A percentile compares a stretch with the other conserved stretches of the same genome.
phyloP scores from a whole-genome alignment of 2,113 vertebrate species.

The Arizona elegans region DNA sequence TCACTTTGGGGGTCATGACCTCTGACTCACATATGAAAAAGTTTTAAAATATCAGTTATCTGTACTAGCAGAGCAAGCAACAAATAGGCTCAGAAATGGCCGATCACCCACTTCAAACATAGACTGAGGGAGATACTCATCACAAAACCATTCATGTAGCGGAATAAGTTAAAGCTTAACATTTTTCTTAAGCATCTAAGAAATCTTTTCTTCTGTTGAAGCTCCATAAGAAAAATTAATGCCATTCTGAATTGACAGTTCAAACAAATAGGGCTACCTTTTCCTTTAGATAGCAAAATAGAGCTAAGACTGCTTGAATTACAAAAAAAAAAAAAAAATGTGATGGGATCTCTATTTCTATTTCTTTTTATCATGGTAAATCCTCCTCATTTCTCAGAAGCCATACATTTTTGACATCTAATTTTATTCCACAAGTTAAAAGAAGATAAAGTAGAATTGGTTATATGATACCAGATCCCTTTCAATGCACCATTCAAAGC shows the following conservation, averaged over 20 bases:
- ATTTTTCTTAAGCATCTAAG: slow-evolving; percentile 45
- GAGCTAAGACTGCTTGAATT: slow-evolving; percentile 10
- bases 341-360: slow-evolving; percentile 19
- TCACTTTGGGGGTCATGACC: not conserved
- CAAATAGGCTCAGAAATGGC: slow-evolving; percentile 37
- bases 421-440: slow-evolving; percentile 55
- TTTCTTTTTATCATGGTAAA: slow-evolving; percentile 11
- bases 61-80: not conserved
- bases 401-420: slow-evolving; percentile 47
- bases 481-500: slow-evolving; percentile 62
- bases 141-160: slow-evolving; percentile 46
- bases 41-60: not conserved
- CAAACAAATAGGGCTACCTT: slow-evolving; percentile 9
- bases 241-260: slow-evolving; percentile 32
- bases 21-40: not conserved
- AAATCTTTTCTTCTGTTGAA: slow-evolving; percentile 43
- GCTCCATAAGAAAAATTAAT: slow-evolving; percentile 30
- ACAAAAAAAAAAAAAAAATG: slow-evolving; percentile 25
- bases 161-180: slow-evolving; percentile 45
- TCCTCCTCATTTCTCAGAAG: slow-evolving; percentile 12
- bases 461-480: slow-evolving; percentile 58
- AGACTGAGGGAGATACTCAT: slow-evolving; percentile 35
- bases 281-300: not conserved
- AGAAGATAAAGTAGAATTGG: slow-evolving; percentile 60
- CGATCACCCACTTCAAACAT: slow-evolving; percentile 51